A percentile compares a stretch with the other conserved stretches of the same genome.
Conservation (phyloP, 1,140 invertebrate genomes). For the Drosophila sproati region DNA sequence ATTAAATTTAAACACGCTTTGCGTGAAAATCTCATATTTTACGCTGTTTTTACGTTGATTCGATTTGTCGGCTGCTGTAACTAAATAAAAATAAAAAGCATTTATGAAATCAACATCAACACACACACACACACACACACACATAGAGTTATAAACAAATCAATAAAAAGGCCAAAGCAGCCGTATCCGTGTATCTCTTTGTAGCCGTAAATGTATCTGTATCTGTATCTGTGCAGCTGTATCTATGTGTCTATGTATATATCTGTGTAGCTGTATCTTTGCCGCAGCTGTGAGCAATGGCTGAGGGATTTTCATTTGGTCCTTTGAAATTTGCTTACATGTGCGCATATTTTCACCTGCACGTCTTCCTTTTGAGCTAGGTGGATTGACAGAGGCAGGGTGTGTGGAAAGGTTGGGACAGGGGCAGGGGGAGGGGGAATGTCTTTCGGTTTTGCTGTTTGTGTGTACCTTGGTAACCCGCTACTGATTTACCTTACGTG, state of each 20-base stretch:
- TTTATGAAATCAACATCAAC: conserved; percentile 68
- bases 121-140: conserved; percentile 17
- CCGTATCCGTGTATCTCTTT: conserved; percentile 7
- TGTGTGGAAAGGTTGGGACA: neutral
- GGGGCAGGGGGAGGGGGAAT: conserved; percentile 1
- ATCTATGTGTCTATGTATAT: neutral
- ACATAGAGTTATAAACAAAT: conserved; percentile 68
- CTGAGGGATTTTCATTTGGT: conserved; percentile 62
- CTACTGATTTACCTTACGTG: conserved; percentile 82
- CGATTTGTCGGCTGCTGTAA: conserved; percentile 51
- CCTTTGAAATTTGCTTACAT: conserved; percentile 72
- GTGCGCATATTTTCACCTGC: conserved; percentile 77
- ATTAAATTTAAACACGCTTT: conserved; percentile 33
- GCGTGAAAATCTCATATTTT: conserved; percentile 55
- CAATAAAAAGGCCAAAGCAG: conserved; percentile 66
- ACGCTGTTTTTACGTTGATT: conserved; percentile 51
- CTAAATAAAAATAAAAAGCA: conserved; percentile 36
- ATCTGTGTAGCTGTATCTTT: conserved; percentile 13
- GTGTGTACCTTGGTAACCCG: conserved; percentile 71
- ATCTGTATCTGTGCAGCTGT: conserved; percentile 32
- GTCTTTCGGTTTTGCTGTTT: conserved; percentile 22
- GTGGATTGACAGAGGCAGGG: neutral
- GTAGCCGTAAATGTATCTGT: conserved; percentile 1
- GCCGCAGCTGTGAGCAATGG: conserved; percentile 16
- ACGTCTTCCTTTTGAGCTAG: conserved; percentile 49